A percentile compares a stretch with the other conserved stretches of the same genome.
Evolutionary conservation across 2,888 invertebrate species (phyloP).

Genomic region (Trisateles emortualis): DNA sequence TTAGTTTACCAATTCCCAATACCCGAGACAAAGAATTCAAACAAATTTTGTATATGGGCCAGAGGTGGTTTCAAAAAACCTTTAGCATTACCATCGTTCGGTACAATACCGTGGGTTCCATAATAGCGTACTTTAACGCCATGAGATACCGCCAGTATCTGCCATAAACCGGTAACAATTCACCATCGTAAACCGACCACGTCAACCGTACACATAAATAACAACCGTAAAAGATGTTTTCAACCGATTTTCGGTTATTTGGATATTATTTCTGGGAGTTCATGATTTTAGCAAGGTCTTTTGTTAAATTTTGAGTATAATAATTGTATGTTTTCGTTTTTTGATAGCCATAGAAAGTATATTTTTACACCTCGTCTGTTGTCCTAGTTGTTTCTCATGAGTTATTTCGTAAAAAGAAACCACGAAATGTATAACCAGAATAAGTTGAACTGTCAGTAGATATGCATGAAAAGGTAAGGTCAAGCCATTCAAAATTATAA

Average conservation of each 20-base stretch:
- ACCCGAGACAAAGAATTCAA: no score
- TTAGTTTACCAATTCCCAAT: no score
- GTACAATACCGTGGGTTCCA: slow-evolving; percentile 40
- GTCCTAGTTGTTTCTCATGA: no score
- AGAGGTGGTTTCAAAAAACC: slow-evolving; percentile 5
- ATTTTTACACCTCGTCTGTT: no score
- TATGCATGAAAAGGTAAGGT: no score
- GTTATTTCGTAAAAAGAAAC: no score
- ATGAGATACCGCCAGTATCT: slow-evolving; percentile 44
- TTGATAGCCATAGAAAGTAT: neutral
- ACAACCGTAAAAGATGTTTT: slow-evolving; percentile 55
- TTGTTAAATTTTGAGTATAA: neutral
- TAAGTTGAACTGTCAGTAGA: no score
- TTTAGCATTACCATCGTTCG: slow-evolving; percentile 34
- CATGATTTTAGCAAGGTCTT: neutral
- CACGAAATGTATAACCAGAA: no score
- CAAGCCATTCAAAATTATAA: no score
- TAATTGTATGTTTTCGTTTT: neutral
- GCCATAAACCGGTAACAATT: slow-evolving; percentile 59
- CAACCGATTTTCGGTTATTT: slow-evolving; percentile 42
- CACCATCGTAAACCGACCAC: slow-evolving; percentile 63
- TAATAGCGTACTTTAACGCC: slow-evolving; percentile 44
- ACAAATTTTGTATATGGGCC: no score
- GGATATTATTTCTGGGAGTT: slow-evolving; percentile 25
- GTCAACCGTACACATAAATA: slow-evolving; percentile 55